phyloP scores from a whole-genome alignment of 2,888 invertebrate species.

The Drosophila recens region DNA sequence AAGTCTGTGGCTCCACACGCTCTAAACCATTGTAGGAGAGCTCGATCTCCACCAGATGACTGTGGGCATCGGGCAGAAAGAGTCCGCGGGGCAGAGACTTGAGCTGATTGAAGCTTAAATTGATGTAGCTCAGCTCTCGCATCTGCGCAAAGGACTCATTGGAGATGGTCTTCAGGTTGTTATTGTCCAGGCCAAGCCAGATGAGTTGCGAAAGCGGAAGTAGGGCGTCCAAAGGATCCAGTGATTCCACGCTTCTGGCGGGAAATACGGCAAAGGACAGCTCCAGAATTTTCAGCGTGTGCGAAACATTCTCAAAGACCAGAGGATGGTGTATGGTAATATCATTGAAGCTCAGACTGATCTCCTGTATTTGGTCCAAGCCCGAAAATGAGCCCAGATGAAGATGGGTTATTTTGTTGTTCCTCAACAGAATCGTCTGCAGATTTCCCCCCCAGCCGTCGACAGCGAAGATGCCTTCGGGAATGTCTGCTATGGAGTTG shows the following conservation, averaged over 20 bases:
- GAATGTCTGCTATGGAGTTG: slow-evolving; percentile 92
- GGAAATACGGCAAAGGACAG: slow-evolving; percentile 94
- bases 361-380: slow-evolving; percentile 92
- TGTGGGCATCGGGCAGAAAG: slow-evolving; percentile 89
- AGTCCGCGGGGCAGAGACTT: slow-evolving; percentile 89
- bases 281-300: slow-evolving; percentile 92
- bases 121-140: slow-evolving; percentile 91
- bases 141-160: slow-evolving; percentile 90
- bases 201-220: slow-evolving; percentile 90
- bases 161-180: slow-evolving; percentile 91
- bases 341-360: slow-evolving; percentile 96
- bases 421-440: slow-evolving; percentile 92
- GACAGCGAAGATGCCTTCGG: slow-evolving; percentile 89
- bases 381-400: slow-evolving; percentile 90
- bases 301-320: slow-evolving; percentile 91
- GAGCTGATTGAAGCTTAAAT: slow-evolving; percentile 94
- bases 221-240: slow-evolving; percentile 92
- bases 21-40: slow-evolving; percentile 93
- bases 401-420: slow-evolving; percentile 92
- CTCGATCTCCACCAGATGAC: slow-evolving; percentile 91
- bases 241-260: slow-evolving; percentile 81
- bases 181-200: slow-evolving; percentile 95
- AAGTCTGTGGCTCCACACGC: slow-evolving; percentile 89
- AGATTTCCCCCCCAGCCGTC: slow-evolving; percentile 91
- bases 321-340: slow-evolving; percentile 92